Conservation (phyloP, 2,888 invertebrate genomes). For the Desoria tigrina region DNA sequence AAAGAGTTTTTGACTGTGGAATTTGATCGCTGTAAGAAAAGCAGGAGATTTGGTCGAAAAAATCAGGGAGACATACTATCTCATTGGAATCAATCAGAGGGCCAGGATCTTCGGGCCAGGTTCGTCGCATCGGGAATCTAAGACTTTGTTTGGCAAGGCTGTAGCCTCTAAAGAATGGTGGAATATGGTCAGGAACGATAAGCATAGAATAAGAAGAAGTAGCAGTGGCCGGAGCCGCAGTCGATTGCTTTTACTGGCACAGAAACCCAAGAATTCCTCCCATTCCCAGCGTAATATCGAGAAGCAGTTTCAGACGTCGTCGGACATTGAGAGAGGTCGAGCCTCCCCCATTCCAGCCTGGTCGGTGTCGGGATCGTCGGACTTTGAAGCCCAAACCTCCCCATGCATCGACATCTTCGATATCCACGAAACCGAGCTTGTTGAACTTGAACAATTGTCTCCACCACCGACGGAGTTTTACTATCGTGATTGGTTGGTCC, state of each 20-base stretch:
- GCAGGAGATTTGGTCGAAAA: no score
- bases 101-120: no score
- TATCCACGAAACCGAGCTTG: no score
- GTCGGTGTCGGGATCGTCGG: no score
- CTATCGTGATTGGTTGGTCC: not conserved
- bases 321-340: slow-evolving; percentile 29
- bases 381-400: no score
- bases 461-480: not conserved
- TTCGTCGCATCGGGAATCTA: no score
- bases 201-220: slow-evolving; percentile 38
- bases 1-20: no score
- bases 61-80: no score
- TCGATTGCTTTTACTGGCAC: slow-evolving; percentile 37
- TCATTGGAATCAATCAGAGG: no score
- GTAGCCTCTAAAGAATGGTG: slow-evolving; percentile 35
- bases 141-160: no score
- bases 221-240: slow-evolving; percentile 43
- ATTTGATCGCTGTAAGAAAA: no score
- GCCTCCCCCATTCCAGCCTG: not conserved
- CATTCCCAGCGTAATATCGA: slow-evolving; percentile 27
- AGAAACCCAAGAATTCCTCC: slow-evolving; percentile 35
- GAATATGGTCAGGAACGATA: slow-evolving; percentile 50
- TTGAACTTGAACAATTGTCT: not conserved
- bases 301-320: slow-evolving; percentile 18
- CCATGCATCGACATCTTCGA: no score